These are phyloP conservation scores for Atta texana DNA, from an alignment of 1,140 invertebrate genomes.

Conservation along the genomic window DNA sequence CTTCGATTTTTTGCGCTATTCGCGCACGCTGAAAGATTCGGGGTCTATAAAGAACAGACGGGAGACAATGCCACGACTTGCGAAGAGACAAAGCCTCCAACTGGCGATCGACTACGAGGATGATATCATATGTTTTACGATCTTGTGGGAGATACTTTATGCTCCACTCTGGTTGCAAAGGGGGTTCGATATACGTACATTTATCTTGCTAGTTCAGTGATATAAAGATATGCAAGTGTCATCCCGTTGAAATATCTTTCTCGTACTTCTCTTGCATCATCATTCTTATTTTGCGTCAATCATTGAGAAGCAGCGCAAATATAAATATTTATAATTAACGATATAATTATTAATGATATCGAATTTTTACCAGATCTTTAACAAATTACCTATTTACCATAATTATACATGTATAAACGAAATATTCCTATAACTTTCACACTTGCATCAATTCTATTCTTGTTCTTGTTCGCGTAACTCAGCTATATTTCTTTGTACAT, in stretches of 20 bases:
- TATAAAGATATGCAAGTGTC: constrained; percentile 78
- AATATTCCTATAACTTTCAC: not conserved
- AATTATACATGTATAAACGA: not conserved
- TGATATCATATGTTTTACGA: constrained; percentile 82
- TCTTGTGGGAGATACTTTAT: constrained; percentile 80
- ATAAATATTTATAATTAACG: not conserved
- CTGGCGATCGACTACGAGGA: constrained; percentile 78
- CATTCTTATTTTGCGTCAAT: not conserved
- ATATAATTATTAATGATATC: not conserved
- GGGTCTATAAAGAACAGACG: constrained; percentile 74
- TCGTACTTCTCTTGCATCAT: constrained; percentile 40
- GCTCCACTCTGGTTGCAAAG: constrained; percentile 67
- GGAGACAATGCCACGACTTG: constrained; percentile 79
- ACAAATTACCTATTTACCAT: not conserved
- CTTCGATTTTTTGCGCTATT: constrained; percentile 75
- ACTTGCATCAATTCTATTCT: not conserved
- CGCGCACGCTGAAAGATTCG: constrained; percentile 68
- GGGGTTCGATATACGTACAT: constrained; percentile 72
- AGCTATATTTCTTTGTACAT: constrained; percentile 10
- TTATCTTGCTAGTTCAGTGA: constrained; percentile 71
- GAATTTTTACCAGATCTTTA: not conserved
- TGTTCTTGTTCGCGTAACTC: not conserved
- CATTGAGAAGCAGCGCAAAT: not conserved
- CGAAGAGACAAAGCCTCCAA: constrained; percentile 79
- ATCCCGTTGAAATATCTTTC: constrained; percentile 76